Percentiles rank a stretch among this genome's conserved stretches.
Conservation (phyloP, 2,113 vertebrate species). For the Castor canadensis region DNA sequence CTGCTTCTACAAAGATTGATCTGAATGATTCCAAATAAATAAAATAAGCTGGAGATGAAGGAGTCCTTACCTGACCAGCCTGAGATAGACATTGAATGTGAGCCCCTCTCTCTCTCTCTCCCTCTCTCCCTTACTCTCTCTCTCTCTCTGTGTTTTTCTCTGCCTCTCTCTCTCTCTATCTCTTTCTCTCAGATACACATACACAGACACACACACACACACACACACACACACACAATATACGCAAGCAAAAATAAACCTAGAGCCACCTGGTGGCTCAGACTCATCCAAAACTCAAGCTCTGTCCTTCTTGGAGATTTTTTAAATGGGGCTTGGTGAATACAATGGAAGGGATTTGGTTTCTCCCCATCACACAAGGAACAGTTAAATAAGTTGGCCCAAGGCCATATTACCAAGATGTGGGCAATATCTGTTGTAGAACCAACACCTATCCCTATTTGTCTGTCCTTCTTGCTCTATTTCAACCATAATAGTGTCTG, state of each 20-base stretch:
- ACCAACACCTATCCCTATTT: neutral
- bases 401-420: neutral
- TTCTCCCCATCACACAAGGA: neutral
- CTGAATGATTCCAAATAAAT: constrained; percentile 35
- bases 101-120: neutral
- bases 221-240: no score
- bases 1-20: neutral
- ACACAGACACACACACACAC: neutral
- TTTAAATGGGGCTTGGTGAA: neutral
- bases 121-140: neutral
- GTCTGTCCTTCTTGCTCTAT: neutral
- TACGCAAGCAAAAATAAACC: no score
- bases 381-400: neutral
- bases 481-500: neutral
- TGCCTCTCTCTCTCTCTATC: neutral
- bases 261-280: neutral
- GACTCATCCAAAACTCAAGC: neutral
- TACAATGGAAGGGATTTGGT: neutral
- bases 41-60: neutral
- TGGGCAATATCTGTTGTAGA: no score
- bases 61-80: neutral
- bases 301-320: neutral
- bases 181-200: neutral
- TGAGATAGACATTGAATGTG: neutral
- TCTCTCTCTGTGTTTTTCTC: neutral